These are phyloP conservation scores for Anguilla japonica DNA, from an alignment of 2,113 vertebrate genomes.

Conservation along the genomic window DNA sequence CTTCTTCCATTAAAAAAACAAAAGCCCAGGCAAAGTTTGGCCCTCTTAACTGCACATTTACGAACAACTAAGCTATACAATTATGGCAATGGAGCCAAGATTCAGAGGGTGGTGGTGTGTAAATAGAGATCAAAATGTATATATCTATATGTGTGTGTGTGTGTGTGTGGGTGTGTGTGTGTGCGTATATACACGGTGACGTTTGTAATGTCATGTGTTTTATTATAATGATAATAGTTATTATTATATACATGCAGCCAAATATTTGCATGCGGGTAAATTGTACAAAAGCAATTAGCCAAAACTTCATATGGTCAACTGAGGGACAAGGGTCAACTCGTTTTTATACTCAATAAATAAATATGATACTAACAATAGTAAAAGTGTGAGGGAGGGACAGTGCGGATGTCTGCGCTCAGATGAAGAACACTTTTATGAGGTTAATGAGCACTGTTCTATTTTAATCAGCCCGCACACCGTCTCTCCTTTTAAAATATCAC, in stretches of 20 bases:
- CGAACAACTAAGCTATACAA: no score
- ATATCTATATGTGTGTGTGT: no score
- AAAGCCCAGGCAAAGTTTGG: no score
- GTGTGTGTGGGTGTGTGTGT: no score
- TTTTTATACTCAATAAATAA: slow-evolving; percentile 33
- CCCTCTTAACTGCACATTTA: no score
- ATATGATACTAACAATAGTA: slow-evolving; percentile 19
- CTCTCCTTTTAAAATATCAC: slow-evolving; percentile 35
- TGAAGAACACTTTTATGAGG: slow-evolving; percentile 51
- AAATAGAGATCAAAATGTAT: no score
- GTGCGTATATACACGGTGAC: no score
- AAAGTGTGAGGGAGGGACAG: slow-evolving; percentile 24
- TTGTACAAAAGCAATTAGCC: slow-evolving; percentile 48
- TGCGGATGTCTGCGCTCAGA: slow-evolving; percentile 33
- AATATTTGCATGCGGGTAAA: slow-evolving; percentile 27
- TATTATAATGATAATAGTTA: no score
- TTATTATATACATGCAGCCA: not conserved
- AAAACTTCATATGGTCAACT: slow-evolving; percentile 39
- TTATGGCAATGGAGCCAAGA: no score
- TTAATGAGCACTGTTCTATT: slow-evolving; percentile 50
- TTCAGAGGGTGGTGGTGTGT: no score
- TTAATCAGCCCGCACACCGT: slow-evolving; percentile 19
- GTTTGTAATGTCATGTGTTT: no score
- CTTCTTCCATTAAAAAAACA: no score
- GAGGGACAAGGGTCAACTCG: slow-evolving; percentile 36